These are phyloP conservation scores for Colossoma macropomum DNA, from an alignment of 2,113 vertebrate species.

Conservation along the genomic window DNA sequence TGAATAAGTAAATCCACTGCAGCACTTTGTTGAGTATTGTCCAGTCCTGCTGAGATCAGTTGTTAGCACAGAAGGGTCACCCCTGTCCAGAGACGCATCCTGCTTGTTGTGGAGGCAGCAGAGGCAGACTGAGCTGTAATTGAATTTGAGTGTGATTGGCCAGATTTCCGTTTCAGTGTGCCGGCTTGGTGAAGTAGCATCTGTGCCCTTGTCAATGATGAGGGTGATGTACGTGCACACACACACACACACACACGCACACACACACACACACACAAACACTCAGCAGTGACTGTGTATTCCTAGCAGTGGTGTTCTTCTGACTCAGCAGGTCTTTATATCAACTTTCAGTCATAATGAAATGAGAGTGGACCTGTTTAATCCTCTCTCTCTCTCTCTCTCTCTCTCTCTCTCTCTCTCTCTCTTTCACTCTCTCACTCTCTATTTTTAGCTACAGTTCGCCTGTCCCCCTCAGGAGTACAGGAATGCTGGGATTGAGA, in stretches of 20 bases:
- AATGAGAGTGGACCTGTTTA: constrained; percentile 2
- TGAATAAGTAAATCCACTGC: no score
- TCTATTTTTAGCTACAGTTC: constrained; percentile 18
- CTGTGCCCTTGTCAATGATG: constrained; percentile 15
- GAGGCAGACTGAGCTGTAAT: constrained; percentile 19
- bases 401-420: neutral
- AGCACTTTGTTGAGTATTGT: neutral
- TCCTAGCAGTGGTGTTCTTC: constrained; percentile 4
- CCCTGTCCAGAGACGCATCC: neutral
- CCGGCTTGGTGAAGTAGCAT: neutral
- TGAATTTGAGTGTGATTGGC: constrained; percentile 19
- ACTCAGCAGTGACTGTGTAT: neutral
- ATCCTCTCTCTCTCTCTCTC: constrained; percentile 7
- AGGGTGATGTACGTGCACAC: neutral
- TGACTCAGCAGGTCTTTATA: constrained; percentile 22
- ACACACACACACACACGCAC: neutral
- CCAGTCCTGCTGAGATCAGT: neutral
- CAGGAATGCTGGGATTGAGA: constrained; percentile 7
- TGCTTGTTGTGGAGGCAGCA: constrained; percentile 1
- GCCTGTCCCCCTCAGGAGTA: constrained; percentile 6
- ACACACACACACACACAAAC: neutral
- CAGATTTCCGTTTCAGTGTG: constrained; percentile 7
- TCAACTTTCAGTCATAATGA: constrained; percentile 5
- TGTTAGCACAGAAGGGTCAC: neutral
- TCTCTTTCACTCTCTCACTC: neutral